Evolutionary conservation across 2,113 vertebrate genomes (phyloP).

Genomic region (Riparia riparia): DNA sequence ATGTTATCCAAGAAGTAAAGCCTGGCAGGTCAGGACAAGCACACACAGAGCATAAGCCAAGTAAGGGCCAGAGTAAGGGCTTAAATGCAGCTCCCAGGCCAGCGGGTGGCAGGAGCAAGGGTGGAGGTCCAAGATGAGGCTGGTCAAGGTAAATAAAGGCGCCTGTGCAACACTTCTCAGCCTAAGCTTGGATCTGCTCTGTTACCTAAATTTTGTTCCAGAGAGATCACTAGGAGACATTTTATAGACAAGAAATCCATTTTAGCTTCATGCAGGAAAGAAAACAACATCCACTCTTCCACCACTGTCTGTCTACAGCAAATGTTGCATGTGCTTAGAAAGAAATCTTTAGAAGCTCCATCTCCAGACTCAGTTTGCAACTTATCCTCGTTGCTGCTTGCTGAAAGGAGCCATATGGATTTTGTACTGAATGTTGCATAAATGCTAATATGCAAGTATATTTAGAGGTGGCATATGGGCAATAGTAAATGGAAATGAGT

Average conservation of each 20-base stretch:
- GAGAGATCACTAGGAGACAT: not conserved
- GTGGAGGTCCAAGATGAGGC: not conserved
- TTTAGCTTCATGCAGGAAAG: not conserved
- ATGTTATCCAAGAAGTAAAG: not conserved
- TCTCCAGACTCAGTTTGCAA: not conserved
- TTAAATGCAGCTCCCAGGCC: not conserved
- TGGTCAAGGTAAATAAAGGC: not conserved
- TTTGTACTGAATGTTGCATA: not conserved
- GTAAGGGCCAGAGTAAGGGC: not conserved
- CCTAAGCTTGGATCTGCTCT: not conserved
- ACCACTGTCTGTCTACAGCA: not conserved
- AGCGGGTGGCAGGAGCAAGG: not conserved
- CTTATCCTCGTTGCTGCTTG: not conserved
- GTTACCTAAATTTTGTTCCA: not conserved
- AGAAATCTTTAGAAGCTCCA: not conserved
- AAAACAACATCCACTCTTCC: not conserved
- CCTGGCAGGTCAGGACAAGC: not conserved
- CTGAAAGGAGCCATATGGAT: slow-evolving; percentile 46
- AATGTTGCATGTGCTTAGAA: not conserved
- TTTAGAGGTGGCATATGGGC: slow-evolving; percentile 33
- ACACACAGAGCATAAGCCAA: too few species aligned
- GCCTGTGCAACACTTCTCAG: not conserved
- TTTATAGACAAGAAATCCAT: not conserved
- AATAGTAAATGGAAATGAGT: slow-evolving; percentile 1
- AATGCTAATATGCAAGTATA: slow-evolving; percentile 28